Base-by-base conservation (phyloP, 2,888 invertebrate species). In the Drosophila mimica region DNA sequence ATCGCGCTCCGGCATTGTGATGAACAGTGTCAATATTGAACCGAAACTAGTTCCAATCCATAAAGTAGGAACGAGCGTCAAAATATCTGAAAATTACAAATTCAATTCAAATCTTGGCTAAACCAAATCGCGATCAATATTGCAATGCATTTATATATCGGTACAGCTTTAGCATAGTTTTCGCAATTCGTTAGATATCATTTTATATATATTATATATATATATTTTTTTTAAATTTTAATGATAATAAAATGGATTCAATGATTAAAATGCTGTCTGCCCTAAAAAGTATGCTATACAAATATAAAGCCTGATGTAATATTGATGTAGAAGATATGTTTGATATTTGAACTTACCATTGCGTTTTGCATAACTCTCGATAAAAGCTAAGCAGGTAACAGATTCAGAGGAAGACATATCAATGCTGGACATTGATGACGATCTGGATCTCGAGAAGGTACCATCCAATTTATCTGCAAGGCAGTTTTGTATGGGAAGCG, bases 21-120 rank as follows among this genome's bases (percentile, higher is more conserved):
- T 96, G 93, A 97, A 96, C 93, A 99, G 96, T 77, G 98, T 98
- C 91, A 99, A 95, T 92, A 99, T 97, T 70, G 99, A 98, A 89
- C 99, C 99, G 90, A 98, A 95, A 93, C 98, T 98, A 84, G 99
- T 99, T 90, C 99, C 99, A 90, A 99, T 96, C 99, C 99, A 99
- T 81, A 99, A 94, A 88, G 98, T 98, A 83, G 99, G 98, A 90
- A 95, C 94, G 92, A 96, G 94, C 88, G 96, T 95, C 93, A 95
- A 95, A 88, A 97, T 96, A 94, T 99, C 99, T 98, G 93, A 31
- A 91, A 89, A n/a, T 28, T 36, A 7, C 2, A 31, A 40, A 9
- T 15, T n/a, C n/a, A n/a, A n/a, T n/a, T n/a, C n/a, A n/a, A n/a
- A n/a, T n/a, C n/a, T n/a, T n/a, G n/a, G n/a, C n/a, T n/a, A n/a